Conservation (phyloP, 2,113 vertebrate genomes). For the Micromys minutus region DNA sequence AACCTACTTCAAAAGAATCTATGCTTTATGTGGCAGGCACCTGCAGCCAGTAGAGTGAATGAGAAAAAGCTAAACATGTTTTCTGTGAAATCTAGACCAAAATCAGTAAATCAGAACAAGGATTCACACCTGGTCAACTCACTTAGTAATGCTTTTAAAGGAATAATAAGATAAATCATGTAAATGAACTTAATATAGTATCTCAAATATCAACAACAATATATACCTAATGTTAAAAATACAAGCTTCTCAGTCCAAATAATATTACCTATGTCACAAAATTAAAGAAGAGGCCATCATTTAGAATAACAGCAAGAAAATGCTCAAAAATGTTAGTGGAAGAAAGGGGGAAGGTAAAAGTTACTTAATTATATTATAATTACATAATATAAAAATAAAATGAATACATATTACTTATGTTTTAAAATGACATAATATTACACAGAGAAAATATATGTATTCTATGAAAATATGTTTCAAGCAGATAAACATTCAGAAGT, state of each 20-base stretch:
- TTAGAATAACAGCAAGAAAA: neutral
- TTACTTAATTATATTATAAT: neutral
- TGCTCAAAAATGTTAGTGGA: neutral
- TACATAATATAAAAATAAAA: neutral
- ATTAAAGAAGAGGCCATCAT: neutral
- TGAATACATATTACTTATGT: neutral
- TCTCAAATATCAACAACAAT: neutral
- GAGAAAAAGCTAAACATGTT: neutral
- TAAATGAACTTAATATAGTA: neutral
- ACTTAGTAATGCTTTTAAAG: neutral
- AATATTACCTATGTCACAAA: neutral
- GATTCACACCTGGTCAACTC: neutral
- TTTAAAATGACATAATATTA: neutral
- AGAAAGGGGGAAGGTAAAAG: neutral
- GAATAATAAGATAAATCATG: neutral
- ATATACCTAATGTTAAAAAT: neutral
- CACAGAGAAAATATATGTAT: no score
- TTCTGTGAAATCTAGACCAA: neutral
- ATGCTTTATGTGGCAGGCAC: neutral
- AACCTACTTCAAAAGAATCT: neutral
- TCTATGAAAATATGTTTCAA: neutral
- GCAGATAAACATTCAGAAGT: neutral
- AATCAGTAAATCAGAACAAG: neutral
- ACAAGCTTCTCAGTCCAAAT: neutral
- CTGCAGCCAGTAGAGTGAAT: neutral